These are phyloP conservation scores for Apamea crenata DNA, from an alignment of 2,888 invertebrate species.

Conservation along the genomic window DNA sequence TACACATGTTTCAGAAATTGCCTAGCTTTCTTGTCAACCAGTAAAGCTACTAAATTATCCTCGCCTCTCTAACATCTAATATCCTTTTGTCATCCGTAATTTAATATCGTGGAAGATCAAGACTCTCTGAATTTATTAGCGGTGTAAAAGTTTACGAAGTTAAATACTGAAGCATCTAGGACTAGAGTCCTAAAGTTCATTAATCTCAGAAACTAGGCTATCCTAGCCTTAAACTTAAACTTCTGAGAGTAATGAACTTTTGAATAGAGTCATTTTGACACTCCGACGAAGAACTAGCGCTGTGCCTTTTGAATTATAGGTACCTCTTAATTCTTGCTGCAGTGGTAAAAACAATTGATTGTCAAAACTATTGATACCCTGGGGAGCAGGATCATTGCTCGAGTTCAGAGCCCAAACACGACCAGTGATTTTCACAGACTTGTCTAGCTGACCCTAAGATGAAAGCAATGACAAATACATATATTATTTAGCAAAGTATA, in stretches of 20 bases:
- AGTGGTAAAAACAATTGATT: neutral
- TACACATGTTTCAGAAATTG: neutral
- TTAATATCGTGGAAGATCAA: constrained; percentile 4
- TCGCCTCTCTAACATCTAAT: constrained; percentile 15
- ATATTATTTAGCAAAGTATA: neutral
- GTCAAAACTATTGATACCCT: neutral
- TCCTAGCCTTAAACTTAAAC: too few species aligned
- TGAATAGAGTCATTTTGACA: neutral
- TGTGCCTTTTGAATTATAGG: neutral
- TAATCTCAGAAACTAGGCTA: too few species aligned
- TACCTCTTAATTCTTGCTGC: neutral
- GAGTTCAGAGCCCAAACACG: neutral
- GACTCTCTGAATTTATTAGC: constrained; percentile 37
- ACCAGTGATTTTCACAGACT: neutral
- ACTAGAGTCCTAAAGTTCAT: neutral
- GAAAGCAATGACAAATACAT: neutral
- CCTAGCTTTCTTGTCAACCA: neutral
- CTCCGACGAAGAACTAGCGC: constrained; percentile 1
- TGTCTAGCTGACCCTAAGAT: neutral
- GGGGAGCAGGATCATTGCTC: neutral
- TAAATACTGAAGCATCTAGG: constrained; percentile 12
- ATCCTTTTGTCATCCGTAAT: constrained; percentile 14
- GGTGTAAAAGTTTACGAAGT: constrained; percentile 42
- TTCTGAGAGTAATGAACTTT: constrained; percentile 14
- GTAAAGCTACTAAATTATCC: neutral